Evolutionary conservation across 2,113 vertebrate species (phyloP).

Genomic region (Candoia aspera): DNA sequence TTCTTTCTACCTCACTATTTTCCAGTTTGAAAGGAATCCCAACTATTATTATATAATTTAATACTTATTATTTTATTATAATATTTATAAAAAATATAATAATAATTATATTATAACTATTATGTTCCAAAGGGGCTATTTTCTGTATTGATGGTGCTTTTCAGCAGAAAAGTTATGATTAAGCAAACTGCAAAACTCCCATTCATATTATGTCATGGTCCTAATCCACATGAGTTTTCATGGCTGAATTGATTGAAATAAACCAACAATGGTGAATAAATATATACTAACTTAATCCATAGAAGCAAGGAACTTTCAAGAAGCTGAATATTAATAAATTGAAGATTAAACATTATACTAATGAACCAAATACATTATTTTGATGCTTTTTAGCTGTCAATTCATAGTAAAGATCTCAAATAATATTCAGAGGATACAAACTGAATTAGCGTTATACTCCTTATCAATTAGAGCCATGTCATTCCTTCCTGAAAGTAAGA

Average conservation of each 20-base stretch:
- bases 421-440: too few species aligned
- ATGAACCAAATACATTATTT: background rate
- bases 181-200: background rate
- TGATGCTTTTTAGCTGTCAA: background rate
- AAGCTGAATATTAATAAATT: background rate
- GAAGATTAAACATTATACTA: background rate
- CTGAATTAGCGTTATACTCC: too few species aligned
- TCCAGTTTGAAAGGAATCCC: too few species aligned
- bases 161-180: background rate
- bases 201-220: background rate
- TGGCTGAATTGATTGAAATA: background rate
- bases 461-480: too few species aligned
- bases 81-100: too few species aligned
- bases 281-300: background rate
- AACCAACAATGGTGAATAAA: background rate
- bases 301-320: constrained; percentile 49
- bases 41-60: too few species aligned
- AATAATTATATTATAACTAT: too few species aligned
- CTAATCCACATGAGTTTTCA: background rate
- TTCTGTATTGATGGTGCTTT: background rate
- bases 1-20: too few species aligned
- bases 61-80: too few species aligned
- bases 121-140: too few species aligned
- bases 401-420: too few species aligned
- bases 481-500: too few species aligned